Conservation (phyloP, 2,888 invertebrate species). For the Limnephilus auricula region DNA sequence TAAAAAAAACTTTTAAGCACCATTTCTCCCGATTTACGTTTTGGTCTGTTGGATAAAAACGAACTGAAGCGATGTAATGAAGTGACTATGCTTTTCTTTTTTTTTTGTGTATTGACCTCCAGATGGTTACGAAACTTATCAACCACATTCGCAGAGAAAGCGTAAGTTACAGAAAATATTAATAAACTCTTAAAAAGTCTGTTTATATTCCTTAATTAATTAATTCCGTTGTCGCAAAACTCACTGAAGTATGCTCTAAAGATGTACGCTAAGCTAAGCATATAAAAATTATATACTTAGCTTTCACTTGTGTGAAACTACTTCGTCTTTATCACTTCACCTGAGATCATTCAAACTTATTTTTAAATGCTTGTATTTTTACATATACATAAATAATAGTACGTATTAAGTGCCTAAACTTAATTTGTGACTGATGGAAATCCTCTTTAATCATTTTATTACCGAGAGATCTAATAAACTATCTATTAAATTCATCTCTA, state of each 20-base stretch:
- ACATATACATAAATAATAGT: background rate
- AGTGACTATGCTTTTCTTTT: background rate
- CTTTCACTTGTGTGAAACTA: background rate
- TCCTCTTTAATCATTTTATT: background rate
- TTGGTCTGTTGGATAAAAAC: no score
- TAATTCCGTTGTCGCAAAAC: background rate
- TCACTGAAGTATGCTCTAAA: no score
- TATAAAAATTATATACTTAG: background rate
- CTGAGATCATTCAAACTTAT: background rate
- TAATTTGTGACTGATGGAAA: conserved; percentile 3
- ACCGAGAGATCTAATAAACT: background rate
- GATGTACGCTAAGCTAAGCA: no score
- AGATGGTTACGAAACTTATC: background rate
- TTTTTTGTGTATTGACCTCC: background rate
- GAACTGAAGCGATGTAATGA: no score
- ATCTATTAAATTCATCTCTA: background rate
- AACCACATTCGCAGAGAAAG: background rate
- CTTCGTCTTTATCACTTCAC: background rate
- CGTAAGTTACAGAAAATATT: background rate
- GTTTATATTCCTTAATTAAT: background rate
- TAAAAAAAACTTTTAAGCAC: no score
- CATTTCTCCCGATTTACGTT: no score
- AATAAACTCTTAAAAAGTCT: background rate
- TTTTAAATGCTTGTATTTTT: background rate
- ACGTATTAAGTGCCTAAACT: background rate